Evolutionary conservation across 2,113 vertebrate genomes (phyloP), one percentile per base, ranked within the genome.

Genomic region (Bambusicola thoracicus): DNA sequence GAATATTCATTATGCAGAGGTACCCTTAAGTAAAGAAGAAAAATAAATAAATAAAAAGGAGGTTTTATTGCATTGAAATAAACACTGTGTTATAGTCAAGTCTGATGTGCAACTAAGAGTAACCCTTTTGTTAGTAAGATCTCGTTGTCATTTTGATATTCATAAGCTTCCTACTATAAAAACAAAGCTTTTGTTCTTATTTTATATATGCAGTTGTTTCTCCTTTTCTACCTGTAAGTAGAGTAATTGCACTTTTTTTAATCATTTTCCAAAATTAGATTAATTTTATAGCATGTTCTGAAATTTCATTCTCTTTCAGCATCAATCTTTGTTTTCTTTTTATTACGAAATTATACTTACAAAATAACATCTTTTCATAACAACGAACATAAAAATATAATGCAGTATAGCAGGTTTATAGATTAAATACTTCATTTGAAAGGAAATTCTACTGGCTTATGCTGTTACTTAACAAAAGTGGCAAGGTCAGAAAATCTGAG

Each of bases 221-320:
- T 75, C 44, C 46, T 85, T 97, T 95, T 95, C 74, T 65, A 95
- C 90, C 92, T 97, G 80, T 92, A 97, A 97, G 85, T 95, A 93
- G 66, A 94, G 86, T 94, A 95, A 97, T 96, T 97, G 80, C 75
- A 94, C 73, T 89, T 97, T 89, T 97, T 94, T 94, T 97, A 81
- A 94, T 89, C 56, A 63, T 95, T 94, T 97, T 94, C 89, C 95
- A 94, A 90, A 94, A 95, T 94, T 96, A 95, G 81, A 94, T 96
- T 97, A 96, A 97, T 96, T 97, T 97, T 97, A 94, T 89, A 81
- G 81, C 76, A 56, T 48, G 81, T 92, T 96, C 81, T 93, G 90
- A 96, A 98, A 97, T 96, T 97, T 97, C 84, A 96, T 97, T 97
- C 96, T 92, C 90, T 95, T 95, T 96, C 53, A 73, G 77, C 91